Evolutionary conservation across 92 coral and sea anemone species (phyloP).

Genomic region (Parazoanthus swiftii): DNA sequence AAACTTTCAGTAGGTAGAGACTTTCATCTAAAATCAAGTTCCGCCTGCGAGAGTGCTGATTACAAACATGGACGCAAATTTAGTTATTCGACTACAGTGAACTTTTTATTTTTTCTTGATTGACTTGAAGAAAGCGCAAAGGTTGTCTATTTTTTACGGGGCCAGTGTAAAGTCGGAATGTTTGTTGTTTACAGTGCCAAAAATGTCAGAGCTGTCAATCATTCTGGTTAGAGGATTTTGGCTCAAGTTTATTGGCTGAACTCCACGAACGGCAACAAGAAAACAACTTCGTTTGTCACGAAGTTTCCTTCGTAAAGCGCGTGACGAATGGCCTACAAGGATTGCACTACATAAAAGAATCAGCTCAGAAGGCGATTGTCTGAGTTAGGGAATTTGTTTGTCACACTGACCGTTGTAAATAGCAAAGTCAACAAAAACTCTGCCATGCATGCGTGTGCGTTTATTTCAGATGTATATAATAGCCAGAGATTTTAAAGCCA

Average conservation of each 20-base stretch:
- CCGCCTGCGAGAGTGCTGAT: too few species aligned
- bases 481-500: slow-evolving; percentile 13
- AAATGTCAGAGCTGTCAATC: not conserved
- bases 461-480: slow-evolving; percentile 9
- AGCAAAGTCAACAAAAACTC: not conserved
- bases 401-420: not conserved
- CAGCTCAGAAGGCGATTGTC: too few species aligned
- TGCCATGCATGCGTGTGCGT: slow-evolving; percentile 25
- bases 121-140: not conserved
- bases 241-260: not conserved
- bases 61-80: too few species aligned
- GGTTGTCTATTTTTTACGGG: too few species aligned
- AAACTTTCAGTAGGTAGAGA: too few species aligned
- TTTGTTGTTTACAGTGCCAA: not conserved
- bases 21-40: too few species aligned
- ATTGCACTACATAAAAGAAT: not conserved
- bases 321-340: not conserved
- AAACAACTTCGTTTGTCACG: not conserved
- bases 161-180: not conserved
- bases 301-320: not conserved
- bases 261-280: not conserved
- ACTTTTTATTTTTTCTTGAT: too few species aligned
- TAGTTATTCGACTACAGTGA: too few species aligned
- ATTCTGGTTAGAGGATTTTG: not conserved
- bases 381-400: not conserved